Percentiles rank a stretch among this genome's conserved stretches.
Evolutionary conservation across 2,888 invertebrate genomes (phyloP).

Genomic region (Brachycybe producta): DNA sequence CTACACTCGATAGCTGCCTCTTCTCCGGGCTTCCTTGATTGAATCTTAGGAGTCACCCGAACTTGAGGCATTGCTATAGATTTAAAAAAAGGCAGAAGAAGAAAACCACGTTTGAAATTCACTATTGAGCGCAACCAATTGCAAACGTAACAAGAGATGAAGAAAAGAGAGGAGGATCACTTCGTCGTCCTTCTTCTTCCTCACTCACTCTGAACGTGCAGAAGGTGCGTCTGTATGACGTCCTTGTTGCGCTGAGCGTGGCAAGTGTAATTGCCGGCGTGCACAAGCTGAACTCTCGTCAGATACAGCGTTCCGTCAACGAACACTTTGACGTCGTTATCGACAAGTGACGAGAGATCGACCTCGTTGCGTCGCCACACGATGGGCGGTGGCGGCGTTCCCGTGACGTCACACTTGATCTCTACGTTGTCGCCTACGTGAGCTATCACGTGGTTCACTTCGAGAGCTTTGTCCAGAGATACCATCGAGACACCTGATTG

Average conservation of each 20-base stretch:
- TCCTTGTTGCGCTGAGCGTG: constrained; percentile 56
- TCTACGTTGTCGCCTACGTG: constrained; percentile 62
- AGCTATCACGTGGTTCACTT: constrained; percentile 54
- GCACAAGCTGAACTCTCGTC: constrained; percentile 54
- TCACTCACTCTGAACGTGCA: constrained; percentile 57
- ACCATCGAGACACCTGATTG: constrained; percentile 59
- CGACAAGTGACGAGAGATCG: constrained; percentile 47
- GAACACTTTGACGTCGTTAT: constrained; percentile 40
- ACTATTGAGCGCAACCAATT: not conserved
- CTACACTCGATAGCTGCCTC: constrained; percentile 57
- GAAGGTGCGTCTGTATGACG: constrained; percentile 57
- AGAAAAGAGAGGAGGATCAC: no score
- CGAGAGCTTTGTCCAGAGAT: constrained; percentile 54
- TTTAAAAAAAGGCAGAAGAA: no score
- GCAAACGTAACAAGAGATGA: constrained; percentile 3
- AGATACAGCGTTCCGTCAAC: constrained; percentile 61
- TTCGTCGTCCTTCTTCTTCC: no score
- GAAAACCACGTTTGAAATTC: not conserved
- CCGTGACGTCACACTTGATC: constrained; percentile 60
- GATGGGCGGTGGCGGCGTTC: constrained; percentile 53
- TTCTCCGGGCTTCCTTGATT: constrained; percentile 52
- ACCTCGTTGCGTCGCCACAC: constrained; percentile 56
- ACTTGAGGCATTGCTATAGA: constrained; percentile 60
- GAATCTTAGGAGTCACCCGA: constrained; percentile 53
- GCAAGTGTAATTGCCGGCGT: constrained; percentile 64